Evolutionary conservation across 2,888 invertebrate genomes (phyloP), one percentile per base, ranked within the genome.

Genomic region (Caenorhabditis becei): DNA sequence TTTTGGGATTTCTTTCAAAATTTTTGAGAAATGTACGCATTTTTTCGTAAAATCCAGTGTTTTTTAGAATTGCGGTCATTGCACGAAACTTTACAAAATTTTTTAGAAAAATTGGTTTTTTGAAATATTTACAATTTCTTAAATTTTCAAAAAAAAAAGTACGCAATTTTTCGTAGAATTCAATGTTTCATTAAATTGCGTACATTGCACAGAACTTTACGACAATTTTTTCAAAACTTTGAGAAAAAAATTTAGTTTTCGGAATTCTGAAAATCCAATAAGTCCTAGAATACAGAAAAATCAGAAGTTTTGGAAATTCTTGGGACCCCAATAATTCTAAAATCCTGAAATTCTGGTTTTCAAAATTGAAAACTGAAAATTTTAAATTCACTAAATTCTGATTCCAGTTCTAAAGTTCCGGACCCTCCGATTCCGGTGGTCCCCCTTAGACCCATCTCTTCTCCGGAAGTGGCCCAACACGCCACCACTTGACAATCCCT

Each of bases 401-500:
- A 20, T 53, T 53, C 53, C 2, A 53, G 14, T 44, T 5, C 16
- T n/a, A 53, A 16, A 24, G 3, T 26, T 23, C 11, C 23, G 24
- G 18, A 61, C 16, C 10, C 49, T 20, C 49, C 49, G 2, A 20
- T 49, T 20, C 23, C 23, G 2, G 20, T 23, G 2, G n/a, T 47
- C 47, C 20, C 16, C 16, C 20, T 20, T 47, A 35, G 35, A 35
- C 35, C 35, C 35, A 35, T 35, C 35, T 35, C 35, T 10, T 3
- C 24, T 8, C 16, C n/a, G 24, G 24, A 35, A 35, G 35, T 44
- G 44, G 16, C 16, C 24, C 26, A 26, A 53, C 53, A 53, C 53
- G 53, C 53, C 16, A 53, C 4, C 49, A 49, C 49, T 49, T 16
- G 49, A 66, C 18, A 10, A 14, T 16, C 47, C 8, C 62, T 18